Evolutionary conservation across 2,888 invertebrate species (phyloP).

Genomic region (Abrostola triplasia): DNA sequence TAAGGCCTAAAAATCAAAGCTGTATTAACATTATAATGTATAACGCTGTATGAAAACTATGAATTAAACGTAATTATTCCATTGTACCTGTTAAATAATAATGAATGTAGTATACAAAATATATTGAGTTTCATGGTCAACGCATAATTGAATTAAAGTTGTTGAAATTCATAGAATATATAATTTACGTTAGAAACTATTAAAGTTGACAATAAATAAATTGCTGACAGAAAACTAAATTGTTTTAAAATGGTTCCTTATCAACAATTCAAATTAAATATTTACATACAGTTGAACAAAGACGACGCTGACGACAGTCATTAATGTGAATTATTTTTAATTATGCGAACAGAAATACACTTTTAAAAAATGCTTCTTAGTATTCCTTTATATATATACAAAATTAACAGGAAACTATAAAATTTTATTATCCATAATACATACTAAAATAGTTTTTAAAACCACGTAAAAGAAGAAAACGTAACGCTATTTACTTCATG

Average conservation of each 20-base stretch:
- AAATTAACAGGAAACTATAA: slow-evolving; percentile 56
- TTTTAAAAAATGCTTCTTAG: slow-evolving; percentile 31
- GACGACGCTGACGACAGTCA: slow-evolving; percentile 41
- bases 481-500: slow-evolving; percentile 33
- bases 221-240: slow-evolving; percentile 35
- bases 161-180: slow-evolving; percentile 29
- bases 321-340: slow-evolving; percentile 47
- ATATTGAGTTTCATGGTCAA: no score
- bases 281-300: slow-evolving; percentile 34
- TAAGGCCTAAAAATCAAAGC: no score
- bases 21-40: no score
- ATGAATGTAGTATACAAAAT: no score
- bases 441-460: slow-evolving; percentile 53
- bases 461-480: slow-evolving; percentile 35
- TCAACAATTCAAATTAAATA: slow-evolving; percentile 19
- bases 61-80: no score
- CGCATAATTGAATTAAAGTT: slow-evolving; percentile 21
- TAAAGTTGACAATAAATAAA: slow-evolving; percentile 38
- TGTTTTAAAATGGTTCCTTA: slow-evolving; percentile 30
- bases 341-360: slow-evolving; percentile 48
- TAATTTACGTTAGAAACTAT: slow-evolving; percentile 19
- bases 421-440: slow-evolving; percentile 52
- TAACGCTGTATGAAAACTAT: no score
- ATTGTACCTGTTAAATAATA: no score
- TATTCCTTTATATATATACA: slow-evolving; percentile 38